A percentile compares a stretch with the other conserved stretches of the same genome.
These are phyloP conservation scores for Clitarchus hookeri DNA, from an alignment of 2,888 invertebrate species.

Conservation along the genomic window DNA sequence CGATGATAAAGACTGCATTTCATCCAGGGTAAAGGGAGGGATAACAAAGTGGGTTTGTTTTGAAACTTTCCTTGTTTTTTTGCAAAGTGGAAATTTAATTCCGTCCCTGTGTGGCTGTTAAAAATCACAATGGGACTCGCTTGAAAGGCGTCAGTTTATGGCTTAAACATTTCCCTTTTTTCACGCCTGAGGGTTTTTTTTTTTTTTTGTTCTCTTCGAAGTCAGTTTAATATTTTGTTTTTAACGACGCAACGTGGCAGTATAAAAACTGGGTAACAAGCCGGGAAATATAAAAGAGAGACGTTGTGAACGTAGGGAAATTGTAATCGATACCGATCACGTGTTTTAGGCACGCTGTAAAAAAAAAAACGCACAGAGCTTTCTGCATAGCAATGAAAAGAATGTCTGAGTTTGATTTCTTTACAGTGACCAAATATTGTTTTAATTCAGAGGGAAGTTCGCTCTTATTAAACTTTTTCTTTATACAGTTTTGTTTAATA, in stretches of 20 bases:
- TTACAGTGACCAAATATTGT: no score
- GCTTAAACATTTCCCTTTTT: background rate
- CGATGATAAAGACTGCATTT: background rate
- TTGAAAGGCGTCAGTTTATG: background rate
- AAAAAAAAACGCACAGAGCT: no score
- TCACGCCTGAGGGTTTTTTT: background rate
- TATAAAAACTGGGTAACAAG: background rate
- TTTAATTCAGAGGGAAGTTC: no score
- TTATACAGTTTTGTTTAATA: no score
- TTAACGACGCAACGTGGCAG: background rate
- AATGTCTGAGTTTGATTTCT: no score
- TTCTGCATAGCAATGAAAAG: no score
- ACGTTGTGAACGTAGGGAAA: background rate
- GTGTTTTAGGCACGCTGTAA: no score
- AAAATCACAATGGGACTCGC: background rate
- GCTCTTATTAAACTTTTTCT: no score
- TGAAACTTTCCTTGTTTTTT: background rate
- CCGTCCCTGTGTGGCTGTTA: background rate
- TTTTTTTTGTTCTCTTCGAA: background rate
- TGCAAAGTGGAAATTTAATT: background rate
- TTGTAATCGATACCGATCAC: background rate
- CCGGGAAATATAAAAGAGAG: background rate
- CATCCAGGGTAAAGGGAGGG: background rate
- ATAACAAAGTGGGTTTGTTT: background rate
- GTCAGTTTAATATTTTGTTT: constrained; percentile 1